These are phyloP conservation scores for Ophion ventricosus DNA, from an alignment of 2,888 invertebrate genomes.

Conservation along the genomic window DNA sequence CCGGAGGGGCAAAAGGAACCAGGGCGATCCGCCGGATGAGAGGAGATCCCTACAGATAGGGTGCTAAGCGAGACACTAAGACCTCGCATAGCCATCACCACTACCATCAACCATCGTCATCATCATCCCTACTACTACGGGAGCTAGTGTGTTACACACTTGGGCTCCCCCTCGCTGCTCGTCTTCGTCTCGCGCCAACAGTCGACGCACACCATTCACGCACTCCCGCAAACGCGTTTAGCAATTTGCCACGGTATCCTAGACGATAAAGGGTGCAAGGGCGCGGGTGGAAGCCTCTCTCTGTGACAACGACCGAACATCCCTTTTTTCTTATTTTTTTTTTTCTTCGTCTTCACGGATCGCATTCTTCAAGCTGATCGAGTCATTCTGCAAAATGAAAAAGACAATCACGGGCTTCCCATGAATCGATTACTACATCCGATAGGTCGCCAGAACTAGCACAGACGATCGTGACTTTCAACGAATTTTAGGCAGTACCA, in stretches of 20 bases:
- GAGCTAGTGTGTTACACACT: conserved; percentile 46
- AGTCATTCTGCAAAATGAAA: conserved; percentile 44
- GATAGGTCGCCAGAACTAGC: background rate
- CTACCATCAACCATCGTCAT: conserved; percentile 52
- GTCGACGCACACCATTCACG: conserved; percentile 26
- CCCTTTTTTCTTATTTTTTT: background rate
- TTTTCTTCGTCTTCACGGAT: background rate
- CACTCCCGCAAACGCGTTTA: conserved; percentile 64
- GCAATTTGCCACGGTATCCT: conserved; percentile 78
- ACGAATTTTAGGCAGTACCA: too few relatives aligned
- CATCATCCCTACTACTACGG: conserved; percentile 35
- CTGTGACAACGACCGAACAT: conserved; percentile 23
- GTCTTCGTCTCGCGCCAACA: conserved; percentile 37
- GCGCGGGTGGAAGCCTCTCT: conserved; percentile 24
- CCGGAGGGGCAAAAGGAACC: conserved; percentile 69
- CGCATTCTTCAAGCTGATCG: conserved; percentile 36
- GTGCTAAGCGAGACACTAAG: conserved; percentile 83
- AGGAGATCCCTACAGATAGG: conserved; percentile 82
- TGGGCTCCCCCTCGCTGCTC: conserved; percentile 44
- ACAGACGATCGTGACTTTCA: too few relatives aligned
- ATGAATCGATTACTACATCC: background rate
- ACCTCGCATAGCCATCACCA: conserved; percentile 71
- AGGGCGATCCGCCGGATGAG: conserved; percentile 64
- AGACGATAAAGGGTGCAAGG: conserved; percentile 58
- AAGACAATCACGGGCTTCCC: background rate